Evolutionary conservation across 2,113 vertebrate genomes (phyloP), one percentile per base, ranked within the genome.

Genomic region (Scopus umbretta): DNA sequence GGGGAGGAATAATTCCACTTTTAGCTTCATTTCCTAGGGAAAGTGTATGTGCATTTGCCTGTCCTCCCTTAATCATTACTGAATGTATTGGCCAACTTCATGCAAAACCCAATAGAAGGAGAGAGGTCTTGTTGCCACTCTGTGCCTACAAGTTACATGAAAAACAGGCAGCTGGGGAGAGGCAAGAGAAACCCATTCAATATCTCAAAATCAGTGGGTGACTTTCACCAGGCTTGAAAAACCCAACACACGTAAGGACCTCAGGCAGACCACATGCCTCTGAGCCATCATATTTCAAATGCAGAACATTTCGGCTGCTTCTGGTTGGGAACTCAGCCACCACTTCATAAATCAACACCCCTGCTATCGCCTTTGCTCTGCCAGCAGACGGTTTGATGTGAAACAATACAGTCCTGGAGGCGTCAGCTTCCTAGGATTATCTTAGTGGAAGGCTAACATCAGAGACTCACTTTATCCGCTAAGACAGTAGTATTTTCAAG

Each of bases 291-390:
- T 22, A 9, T 55, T 85, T 56, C 63, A 18, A 2, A 29, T 2
- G 19, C 40, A 27, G 40, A 80, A 79, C 3, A 1, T 78, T 45
- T 91, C 82, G 91, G 43, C 73, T 85, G 78, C 66, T 90, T 86
- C 89, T 71, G 88, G 13, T 34, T 53, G 79, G 81, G 76, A 91
- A n/a, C 73, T 82, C 83, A 53, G 67, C 76, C 58, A 79, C 65
- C 92, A 42, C 52, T 86, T 94, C 43, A 16, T 94, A 94, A 92
- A 96, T 95, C 92, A 90, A 40, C 80, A 78, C 70, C 50, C 15
- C 58, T 27, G 22, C 45, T 82, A 50, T 96, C 50, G 0, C 62
- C 30, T 62, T 82, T 32, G 50, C 92, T 88, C 75, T 45, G 68
- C 67, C 73, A 73, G 72, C 85, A 88, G 81, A 92, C 7, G 2